Evolutionary conservation across 2,797 vertebrate genomes (phyloP).

Genomic region (Phoxinus dragarum): DNA sequence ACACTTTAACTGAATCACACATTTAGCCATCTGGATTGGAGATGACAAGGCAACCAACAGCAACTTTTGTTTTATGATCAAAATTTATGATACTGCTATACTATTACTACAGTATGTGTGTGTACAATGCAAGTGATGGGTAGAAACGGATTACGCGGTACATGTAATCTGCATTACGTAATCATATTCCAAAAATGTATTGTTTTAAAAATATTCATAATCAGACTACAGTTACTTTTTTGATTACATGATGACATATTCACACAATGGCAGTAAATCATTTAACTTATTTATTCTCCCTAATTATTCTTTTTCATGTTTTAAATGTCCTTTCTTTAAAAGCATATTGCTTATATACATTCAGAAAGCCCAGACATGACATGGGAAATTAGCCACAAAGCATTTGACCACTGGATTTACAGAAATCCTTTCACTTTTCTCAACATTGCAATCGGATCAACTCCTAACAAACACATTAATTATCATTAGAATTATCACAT

Average conservation of each 20-base stretch:
- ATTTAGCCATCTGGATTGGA: constrained; percentile 6
- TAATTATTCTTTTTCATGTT: not conserved
- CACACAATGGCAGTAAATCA: not conserved
- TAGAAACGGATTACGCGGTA: not conserved
- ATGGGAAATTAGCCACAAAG: not conserved
- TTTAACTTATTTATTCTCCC: not conserved
- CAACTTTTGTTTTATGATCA: constrained; percentile 5
- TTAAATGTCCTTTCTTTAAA: not conserved
- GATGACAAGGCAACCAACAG: constrained; percentile 6
- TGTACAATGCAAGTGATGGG: not conserved
- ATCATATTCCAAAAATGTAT: not conserved
- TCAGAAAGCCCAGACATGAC: not conserved
- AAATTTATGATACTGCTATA: not conserved
- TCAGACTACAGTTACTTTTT: not conserved
- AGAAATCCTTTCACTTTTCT: not conserved
- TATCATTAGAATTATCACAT: not conserved
- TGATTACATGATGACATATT: not conserved
- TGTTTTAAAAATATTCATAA: not conserved
- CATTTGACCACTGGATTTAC: not conserved
- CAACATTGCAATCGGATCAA: not conserved
- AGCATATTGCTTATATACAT: not conserved
- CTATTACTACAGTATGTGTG: not conserved
- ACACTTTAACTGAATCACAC: constrained; percentile 20
- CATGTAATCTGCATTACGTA: not conserved
- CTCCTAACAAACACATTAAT: not conserved